Conservation (phyloP, 2,888 invertebrate species). For the Ophioninae sp. region DNA sequence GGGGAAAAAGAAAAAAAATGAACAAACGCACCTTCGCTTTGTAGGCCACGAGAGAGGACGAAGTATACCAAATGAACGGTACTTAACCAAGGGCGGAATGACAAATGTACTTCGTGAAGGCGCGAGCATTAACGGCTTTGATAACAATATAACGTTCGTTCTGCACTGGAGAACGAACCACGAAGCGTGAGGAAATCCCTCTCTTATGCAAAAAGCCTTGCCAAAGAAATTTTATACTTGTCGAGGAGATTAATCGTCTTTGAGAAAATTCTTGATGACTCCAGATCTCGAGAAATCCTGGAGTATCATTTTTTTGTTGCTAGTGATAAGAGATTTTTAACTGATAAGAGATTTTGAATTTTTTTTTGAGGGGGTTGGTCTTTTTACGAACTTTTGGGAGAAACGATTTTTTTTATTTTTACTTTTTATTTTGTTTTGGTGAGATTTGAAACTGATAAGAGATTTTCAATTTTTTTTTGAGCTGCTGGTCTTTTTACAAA, state of each 20-base stretch:
- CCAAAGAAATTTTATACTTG: slow-evolving; percentile 15
- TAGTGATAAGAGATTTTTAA: background rate
- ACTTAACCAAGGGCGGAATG: slow-evolving; percentile 63
- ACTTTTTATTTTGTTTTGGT: too few relatives aligned
- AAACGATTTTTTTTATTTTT: too few relatives aligned
- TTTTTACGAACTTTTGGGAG: too few relatives aligned
- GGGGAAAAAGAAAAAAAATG: slow-evolving; percentile 18
- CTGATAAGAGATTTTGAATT: background rate
- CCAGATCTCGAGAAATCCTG: background rate
- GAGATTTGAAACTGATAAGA: too few relatives aligned
- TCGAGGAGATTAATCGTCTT: slow-evolving; percentile 13
- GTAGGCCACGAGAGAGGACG: slow-evolving; percentile 46
- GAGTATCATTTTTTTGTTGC: background rate
- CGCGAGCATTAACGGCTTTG: slow-evolving; percentile 44
- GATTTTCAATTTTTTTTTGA: background rate
- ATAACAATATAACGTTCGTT: slow-evolving; percentile 26
- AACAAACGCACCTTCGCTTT: slow-evolving; percentile 46
- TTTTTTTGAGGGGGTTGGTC: background rate
- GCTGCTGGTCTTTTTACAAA: too few relatives aligned
- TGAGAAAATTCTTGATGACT: slow-evolving; percentile 7
- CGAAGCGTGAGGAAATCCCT: slow-evolving; percentile 2
- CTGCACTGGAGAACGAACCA: background rate
- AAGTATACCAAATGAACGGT: slow-evolving; percentile 40
- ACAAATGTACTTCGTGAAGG: slow-evolving; percentile 64
- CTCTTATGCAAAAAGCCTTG: slow-evolving; percentile 8